phyloP scores from a whole-genome alignment of 2,797 vertebrate genomes.

The Loriculus beryllinus region DNA sequence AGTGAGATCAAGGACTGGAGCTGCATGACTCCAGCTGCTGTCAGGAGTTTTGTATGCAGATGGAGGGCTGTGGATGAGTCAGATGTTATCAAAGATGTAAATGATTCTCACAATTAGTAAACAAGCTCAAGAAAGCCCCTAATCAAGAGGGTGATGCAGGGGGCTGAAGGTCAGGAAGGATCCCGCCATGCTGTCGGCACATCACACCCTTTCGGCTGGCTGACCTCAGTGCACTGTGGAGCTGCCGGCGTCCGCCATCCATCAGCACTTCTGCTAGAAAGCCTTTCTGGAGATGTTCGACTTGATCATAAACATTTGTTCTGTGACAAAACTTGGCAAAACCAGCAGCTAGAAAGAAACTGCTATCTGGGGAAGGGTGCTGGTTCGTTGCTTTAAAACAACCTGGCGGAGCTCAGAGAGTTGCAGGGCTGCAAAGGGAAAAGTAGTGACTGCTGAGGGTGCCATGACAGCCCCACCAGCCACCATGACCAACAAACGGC shows the following conservation, averaged over 20 bases:
- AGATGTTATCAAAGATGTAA: neutral
- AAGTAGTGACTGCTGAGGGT: neutral
- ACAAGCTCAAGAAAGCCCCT: constrained; percentile 16
- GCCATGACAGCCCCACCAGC: neutral
- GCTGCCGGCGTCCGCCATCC: neutral
- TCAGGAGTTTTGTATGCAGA: constrained; percentile 50
- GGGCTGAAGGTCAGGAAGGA: neutral
- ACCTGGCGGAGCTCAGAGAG: neutral
- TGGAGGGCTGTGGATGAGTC: constrained; percentile 14
- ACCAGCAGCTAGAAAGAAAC: neutral
- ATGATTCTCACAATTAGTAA: constrained; percentile 35
- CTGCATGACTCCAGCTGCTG: neutral
- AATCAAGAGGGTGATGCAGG: neutral
- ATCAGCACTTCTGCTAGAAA: neutral
- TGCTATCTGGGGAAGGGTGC: neutral
- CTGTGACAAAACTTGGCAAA: constrained; percentile 31
- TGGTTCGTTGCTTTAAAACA: neutral
- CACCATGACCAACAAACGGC: neutral
- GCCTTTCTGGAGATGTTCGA: neutral
- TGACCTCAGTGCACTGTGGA: neutral
- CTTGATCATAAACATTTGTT: constrained; percentile 17
- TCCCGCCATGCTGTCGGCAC: neutral
- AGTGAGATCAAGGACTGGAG: neutral
- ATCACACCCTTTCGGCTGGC: neutral
- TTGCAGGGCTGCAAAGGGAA: neutral